These are phyloP conservation scores for Arge pagana DNA, from an alignment of 2,888 invertebrate species.

Conservation along the genomic window DNA sequence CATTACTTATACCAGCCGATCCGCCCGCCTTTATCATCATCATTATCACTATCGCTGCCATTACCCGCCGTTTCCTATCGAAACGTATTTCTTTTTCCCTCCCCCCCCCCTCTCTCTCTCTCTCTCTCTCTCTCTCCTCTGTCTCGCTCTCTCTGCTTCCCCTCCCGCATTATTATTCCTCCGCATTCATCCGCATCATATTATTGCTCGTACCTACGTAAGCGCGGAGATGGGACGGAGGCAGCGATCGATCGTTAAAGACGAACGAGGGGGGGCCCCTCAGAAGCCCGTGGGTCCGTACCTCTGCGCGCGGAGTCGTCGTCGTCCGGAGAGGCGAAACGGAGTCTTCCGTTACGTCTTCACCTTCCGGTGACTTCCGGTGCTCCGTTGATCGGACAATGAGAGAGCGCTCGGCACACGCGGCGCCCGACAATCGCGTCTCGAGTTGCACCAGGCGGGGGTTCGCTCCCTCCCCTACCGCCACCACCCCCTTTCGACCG, in stretches of 20 bases:
- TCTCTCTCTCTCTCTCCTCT: conserved; percentile 13
- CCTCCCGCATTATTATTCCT: not conserved
- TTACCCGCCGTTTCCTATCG: too few relatives aligned
- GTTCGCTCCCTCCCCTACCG: conserved; percentile 25
- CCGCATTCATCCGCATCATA: not conserved
- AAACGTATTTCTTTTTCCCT: too few relatives aligned
- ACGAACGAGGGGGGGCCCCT: not conserved
- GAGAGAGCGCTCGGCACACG: conserved; percentile 43
- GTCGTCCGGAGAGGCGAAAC: conserved; percentile 33
- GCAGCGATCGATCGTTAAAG: conserved; percentile 16
- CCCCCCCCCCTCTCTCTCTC: conserved; percentile 23
- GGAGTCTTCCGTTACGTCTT: conserved; percentile 55
- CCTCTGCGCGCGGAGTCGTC: not conserved
- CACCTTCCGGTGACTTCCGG: conserved; percentile 59
- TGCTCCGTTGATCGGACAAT: conserved; percentile 48
- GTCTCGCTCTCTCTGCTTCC: conserved; percentile 6
- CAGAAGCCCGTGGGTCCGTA: not conserved
- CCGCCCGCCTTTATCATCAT: too few relatives aligned
- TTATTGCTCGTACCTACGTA: not conserved
- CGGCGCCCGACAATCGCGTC: conserved; percentile 56
- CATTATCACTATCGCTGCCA: too few relatives aligned
- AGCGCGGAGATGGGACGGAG: not conserved
- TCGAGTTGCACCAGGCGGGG: conserved; percentile 56
- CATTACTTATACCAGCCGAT: too few relatives aligned
- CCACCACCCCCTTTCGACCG: conserved; percentile 33